Evolutionary conservation across 2,797 vertebrate genomes (phyloP).

Genomic region (Tapera naevia): DNA sequence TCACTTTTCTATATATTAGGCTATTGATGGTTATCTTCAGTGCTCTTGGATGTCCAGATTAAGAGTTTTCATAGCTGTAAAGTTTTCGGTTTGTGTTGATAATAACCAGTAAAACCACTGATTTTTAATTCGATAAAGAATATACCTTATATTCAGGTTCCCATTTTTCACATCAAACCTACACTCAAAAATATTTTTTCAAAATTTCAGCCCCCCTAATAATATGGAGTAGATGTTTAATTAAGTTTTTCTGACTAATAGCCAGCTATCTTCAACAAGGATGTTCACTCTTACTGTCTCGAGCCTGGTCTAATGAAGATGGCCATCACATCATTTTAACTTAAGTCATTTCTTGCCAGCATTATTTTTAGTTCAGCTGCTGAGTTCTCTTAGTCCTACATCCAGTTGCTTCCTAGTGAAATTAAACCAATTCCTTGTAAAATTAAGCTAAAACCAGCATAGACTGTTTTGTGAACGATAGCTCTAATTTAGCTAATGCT

Average conservation of each 20-base stretch:
- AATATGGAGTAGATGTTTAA: neutral
- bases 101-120: neutral
- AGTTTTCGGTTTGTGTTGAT: neutral
- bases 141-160: neutral
- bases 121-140: neutral
- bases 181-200: neutral
- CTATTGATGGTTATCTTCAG: neutral
- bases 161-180: neutral
- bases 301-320: neutral
- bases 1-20: neutral
- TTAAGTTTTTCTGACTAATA: neutral
- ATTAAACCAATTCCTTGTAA: neutral
- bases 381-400: neutral
- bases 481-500: neutral
- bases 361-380: neutral
- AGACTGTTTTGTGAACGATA: neutral
- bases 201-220: neutral
- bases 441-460: neutral
- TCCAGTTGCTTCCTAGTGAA: neutral
- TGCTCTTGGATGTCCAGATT: neutral
- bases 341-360: neutral
- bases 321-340: neutral
- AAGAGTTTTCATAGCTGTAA: neutral
- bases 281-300: neutral
- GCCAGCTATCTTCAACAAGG: neutral